A percentile compares a stretch with the other conserved stretches of the same genome.
phyloP scores from a whole-genome alignment of 2,888 invertebrate genomes.

The Phragmatobia fuliginosa region DNA sequence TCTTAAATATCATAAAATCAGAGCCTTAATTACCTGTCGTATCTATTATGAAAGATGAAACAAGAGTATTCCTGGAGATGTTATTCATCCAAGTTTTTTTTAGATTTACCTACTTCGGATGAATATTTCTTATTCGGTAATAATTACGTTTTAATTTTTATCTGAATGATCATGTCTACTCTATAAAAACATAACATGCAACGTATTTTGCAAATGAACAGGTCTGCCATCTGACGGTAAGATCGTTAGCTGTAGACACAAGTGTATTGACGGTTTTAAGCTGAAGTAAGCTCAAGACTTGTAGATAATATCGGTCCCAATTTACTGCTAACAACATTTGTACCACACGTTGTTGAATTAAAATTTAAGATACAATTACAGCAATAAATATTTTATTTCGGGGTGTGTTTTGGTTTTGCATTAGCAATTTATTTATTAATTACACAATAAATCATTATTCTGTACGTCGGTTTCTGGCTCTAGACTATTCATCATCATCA shows the following conservation, averaged over 20 bases:
- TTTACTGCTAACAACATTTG: too few relatives aligned
- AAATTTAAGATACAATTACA: too few relatives aligned
- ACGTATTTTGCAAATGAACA: not conserved
- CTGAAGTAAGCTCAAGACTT: too few relatives aligned
- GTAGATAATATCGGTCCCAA: too few relatives aligned
- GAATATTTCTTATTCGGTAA: not conserved
- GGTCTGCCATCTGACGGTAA: not conserved
- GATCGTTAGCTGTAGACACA: not conserved
- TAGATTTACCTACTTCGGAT: not conserved
- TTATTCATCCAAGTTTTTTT: not conserved
- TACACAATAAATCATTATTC: too few relatives aligned
- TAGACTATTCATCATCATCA: too few relatives aligned
- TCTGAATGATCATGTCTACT: not conserved
- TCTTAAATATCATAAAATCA: slow-evolving; percentile 33
- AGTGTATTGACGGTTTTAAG: too few relatives aligned
- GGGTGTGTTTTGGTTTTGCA: too few relatives aligned
- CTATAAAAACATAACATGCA: not conserved
- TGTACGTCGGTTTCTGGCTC: too few relatives aligned
- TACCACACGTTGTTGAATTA: too few relatives aligned
- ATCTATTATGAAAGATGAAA: slow-evolving; percentile 15
- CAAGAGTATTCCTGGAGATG: not conserved
- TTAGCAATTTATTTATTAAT: too few relatives aligned
- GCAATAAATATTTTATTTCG: too few relatives aligned
- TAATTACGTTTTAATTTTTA: not conserved
- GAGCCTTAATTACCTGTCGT: slow-evolving; percentile 26